Evolutionary conservation across 2,888 invertebrate species (phyloP).

Genomic region (Hypolimnas misippus): DNA sequence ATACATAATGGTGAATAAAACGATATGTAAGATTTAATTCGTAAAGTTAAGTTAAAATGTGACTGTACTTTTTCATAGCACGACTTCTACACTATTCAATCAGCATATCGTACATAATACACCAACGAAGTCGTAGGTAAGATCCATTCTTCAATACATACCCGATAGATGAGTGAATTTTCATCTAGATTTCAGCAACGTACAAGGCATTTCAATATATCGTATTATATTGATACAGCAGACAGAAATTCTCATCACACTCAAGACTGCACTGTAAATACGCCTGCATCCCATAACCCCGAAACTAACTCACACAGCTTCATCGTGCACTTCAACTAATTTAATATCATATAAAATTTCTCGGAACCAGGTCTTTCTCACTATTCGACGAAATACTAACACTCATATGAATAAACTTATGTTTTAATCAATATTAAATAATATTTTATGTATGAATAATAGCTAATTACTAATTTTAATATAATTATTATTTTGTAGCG

Average conservation of each 20-base stretch:
- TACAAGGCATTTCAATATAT: not conserved
- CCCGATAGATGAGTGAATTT: not conserved
- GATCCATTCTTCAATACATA: not conserved
- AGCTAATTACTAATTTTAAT: not conserved
- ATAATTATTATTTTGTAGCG: not conserved
- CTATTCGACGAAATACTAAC: not conserved
- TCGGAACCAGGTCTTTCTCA: not conserved
- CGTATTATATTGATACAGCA: conserved; percentile 16
- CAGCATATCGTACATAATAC: not conserved
- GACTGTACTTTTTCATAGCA: not conserved
- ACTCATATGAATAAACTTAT: no score
- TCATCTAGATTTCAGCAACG: not conserved
- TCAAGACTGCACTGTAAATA: conserved; percentile 33
- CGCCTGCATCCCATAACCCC: conserved; percentile 32
- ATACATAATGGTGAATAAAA: not conserved
- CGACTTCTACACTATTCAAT: not conserved
- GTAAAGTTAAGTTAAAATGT: not conserved
- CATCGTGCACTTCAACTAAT: conserved; percentile 21
- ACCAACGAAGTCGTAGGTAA: not conserved
- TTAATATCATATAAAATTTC: not conserved
- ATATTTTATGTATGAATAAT: not conserved
- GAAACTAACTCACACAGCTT: conserved; percentile 28
- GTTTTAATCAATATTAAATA: no score
- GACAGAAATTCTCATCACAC: conserved; percentile 39
- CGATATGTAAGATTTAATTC: not conserved